These are phyloP conservation scores for Labroides dimidiatus DNA, from an alignment of 2,797 vertebrate species.

Conservation along the genomic window DNA sequence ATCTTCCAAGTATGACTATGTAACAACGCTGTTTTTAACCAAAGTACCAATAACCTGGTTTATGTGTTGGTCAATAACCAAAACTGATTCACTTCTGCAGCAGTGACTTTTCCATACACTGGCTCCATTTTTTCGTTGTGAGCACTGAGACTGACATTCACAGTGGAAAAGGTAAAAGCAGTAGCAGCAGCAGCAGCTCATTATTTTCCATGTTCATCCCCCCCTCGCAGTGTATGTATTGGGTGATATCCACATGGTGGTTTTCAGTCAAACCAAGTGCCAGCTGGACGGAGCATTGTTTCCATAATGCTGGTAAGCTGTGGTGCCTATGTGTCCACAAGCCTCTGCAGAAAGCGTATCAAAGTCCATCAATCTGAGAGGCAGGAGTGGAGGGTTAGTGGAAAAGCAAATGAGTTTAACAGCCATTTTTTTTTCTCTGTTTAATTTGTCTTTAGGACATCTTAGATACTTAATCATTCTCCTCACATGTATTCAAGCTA, in stretches of 20 bases:
- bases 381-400: constrained; percentile 6
- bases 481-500: too few species aligned
- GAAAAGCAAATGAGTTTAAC: constrained; percentile 38
- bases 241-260: constrained; percentile 66
- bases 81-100: constrained; percentile 17
- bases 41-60: constrained; percentile 18
- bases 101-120: constrained; percentile 18
- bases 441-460: neutral
- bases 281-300: constrained; percentile 63
- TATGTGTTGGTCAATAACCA: constrained; percentile 21
- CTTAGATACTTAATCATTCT: too few species aligned
- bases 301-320: constrained; percentile 67
- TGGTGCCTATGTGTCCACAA: constrained; percentile 58
- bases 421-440: constrained; percentile 8
- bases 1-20: constrained; percentile 31
- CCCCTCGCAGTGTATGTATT: constrained; percentile 64
- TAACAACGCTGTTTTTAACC: constrained; percentile 39
- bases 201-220: constrained; percentile 66
- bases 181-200: constrained; percentile 45
- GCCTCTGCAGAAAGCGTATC: constrained; percentile 45
- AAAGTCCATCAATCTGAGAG: constrained; percentile 29
- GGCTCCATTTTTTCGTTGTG: constrained; percentile 6
- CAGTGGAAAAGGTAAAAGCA: constrained; percentile 52
- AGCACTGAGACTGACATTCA: constrained; percentile 36
- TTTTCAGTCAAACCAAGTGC: constrained; percentile 63